These are phyloP conservation scores for Neomorphus geoffroyi DNA, from an alignment of 2,797 vertebrate genomes.

Conservation along the genomic window DNA sequence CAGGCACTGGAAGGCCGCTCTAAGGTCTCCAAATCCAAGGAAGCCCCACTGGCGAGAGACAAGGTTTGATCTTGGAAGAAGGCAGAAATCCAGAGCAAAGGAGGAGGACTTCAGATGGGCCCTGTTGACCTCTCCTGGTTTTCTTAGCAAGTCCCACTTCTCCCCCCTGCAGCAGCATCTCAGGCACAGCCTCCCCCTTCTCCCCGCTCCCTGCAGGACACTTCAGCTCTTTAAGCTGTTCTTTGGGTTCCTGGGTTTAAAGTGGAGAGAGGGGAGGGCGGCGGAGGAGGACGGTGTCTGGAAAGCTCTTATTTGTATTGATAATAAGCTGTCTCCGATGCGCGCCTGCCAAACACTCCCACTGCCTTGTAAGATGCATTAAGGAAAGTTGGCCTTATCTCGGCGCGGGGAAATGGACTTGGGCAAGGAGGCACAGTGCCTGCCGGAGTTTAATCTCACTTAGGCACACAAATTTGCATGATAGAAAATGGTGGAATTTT, in stretches of 20 bases:
- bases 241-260: neutral
- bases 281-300: neutral
- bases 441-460: constrained; percentile 62
- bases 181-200: neutral
- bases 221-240: neutral
- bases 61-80: neutral
- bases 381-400: constrained; percentile 48
- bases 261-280: neutral
- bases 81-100: neutral
- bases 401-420: constrained; percentile 40
- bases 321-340: constrained; percentile 20
- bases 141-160: neutral
- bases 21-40: neutral
- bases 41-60: neutral
- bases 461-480: constrained; percentile 63
- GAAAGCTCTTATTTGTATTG: constrained; percentile 34
- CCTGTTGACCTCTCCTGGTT: fast-evolving
- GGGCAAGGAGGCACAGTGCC: constrained; percentile 30
- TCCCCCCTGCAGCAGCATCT: neutral
- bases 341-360: constrained; percentile 32
- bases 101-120: neutral
- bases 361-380: constrained; percentile 33
- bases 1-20: too few relatives aligned
- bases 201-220: neutral
- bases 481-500: constrained; percentile 56